A percentile compares a stretch with the other conserved stretches of the same genome.
Evolutionary conservation across 2,797 vertebrate species (phyloP).

Genomic region (Alca torda): DNA sequence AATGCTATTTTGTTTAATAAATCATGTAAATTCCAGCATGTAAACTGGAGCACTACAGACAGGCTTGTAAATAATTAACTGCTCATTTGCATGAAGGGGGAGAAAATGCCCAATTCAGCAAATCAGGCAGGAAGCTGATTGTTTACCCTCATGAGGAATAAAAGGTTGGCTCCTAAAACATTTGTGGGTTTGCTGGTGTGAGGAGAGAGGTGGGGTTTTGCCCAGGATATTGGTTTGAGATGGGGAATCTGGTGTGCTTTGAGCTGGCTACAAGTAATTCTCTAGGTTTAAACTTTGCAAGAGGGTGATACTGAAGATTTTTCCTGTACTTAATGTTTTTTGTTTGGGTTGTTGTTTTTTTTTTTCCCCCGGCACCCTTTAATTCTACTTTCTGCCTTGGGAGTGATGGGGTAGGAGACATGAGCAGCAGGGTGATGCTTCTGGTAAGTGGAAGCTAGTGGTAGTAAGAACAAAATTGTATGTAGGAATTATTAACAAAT

Average conservation of each 20-base stretch:
- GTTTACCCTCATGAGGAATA: not conserved
- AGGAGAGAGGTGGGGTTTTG: not conserved
- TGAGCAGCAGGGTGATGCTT: not conserved
- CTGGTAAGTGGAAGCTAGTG: not conserved
- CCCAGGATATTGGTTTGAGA: not conserved
- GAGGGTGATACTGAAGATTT: not conserved
- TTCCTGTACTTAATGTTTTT: not conserved
- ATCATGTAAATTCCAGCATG: conserved; percentile 53
- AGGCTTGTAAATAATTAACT: conserved; percentile 65
- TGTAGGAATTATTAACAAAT: not conserved
- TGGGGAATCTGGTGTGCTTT: not conserved
- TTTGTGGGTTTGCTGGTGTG: not conserved
- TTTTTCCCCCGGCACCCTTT: not conserved
- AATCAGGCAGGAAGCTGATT: not conserved
- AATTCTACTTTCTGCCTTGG: not conserved
- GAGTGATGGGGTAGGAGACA: not conserved
- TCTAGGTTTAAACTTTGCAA: not conserved
- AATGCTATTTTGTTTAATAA: conserved; percentile 59
- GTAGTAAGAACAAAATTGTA: not conserved
- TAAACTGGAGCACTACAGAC: conserved; percentile 57
- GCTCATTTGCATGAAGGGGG: not conserved
- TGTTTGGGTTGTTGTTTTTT: not conserved
- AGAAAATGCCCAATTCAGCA: conserved; percentile 25
- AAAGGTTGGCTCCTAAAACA: not conserved
- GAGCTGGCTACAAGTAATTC: not conserved